These are phyloP conservation scores for Bubo scandiacus DNA, from an alignment of 2,113 vertebrate genomes.

Conservation along the genomic window DNA sequence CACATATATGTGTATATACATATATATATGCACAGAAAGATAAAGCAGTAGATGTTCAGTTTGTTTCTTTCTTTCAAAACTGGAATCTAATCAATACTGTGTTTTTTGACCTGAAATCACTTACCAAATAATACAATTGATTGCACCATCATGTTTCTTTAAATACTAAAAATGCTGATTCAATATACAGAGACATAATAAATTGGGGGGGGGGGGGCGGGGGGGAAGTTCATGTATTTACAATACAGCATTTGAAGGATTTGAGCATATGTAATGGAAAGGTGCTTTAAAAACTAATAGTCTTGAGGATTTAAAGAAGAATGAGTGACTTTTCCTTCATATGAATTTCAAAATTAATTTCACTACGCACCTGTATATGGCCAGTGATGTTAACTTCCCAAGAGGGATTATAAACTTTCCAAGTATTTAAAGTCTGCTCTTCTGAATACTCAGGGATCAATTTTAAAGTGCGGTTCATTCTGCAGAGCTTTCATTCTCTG, in stretches of 20 bases:
- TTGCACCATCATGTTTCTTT: background rate
- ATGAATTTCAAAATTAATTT: background rate
- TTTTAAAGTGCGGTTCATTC: background rate
- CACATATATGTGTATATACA: rapidly evolving
- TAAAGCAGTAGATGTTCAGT: background rate
- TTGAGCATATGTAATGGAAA: background rate
- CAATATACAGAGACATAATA: background rate
- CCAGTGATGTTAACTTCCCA: background rate
- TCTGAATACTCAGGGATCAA: background rate
- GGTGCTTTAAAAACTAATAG: background rate
- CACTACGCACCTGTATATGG: background rate
- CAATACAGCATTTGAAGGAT: background rate
- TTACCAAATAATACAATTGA: background rate
- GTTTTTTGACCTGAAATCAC: background rate
- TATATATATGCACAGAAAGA: background rate
- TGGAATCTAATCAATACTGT: background rate
- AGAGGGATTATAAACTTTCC: background rate
- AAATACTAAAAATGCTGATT: background rate
- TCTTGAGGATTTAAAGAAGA: background rate
- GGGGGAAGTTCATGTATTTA: background rate
- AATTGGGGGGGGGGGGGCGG: background rate
- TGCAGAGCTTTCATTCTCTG: background rate
- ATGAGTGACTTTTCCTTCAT: background rate
- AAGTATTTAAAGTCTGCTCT: background rate
- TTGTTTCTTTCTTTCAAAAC: background rate